A percentile compares a stretch with the other conserved stretches of the same genome.
These are phyloP conservation scores for Agelas oroides DNA, from an alignment of 37 sponge, comb jelly and placozoan genomes.

Conservation along the genomic window DNA sequence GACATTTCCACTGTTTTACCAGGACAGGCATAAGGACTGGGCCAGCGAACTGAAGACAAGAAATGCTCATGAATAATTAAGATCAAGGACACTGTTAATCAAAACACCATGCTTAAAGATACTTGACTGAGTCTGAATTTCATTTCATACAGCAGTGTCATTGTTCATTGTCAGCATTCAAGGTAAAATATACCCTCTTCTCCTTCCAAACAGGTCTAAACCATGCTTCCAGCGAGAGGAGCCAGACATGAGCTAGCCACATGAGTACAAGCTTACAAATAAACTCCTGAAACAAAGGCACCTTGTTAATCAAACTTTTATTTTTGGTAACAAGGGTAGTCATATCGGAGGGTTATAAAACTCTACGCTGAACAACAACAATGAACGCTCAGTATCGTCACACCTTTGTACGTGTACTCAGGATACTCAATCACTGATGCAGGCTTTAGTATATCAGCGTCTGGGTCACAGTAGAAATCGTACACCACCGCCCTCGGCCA, in stretches of 20 bases:
- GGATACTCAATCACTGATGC: conserved; percentile 50
- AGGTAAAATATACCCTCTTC: too few species aligned
- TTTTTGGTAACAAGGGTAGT: too few species aligned
- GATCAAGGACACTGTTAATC: background rate
- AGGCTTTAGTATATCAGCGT: conserved; percentile 12
- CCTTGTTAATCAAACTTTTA: too few species aligned
- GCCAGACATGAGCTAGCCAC: too few species aligned
- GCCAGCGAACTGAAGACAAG: conserved; percentile 48
- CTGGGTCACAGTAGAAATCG: conserved; percentile 68
- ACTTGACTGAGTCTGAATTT: too few species aligned
- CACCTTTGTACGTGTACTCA: conserved; percentile 54
- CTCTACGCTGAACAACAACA: background rate
- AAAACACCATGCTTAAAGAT: background rate
- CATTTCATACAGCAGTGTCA: too few species aligned
- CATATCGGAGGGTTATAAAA: too few species aligned
- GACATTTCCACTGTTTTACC: background rate
- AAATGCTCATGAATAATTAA: background rate
- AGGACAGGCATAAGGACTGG: conserved; percentile 41
- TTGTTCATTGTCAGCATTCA: too few species aligned
- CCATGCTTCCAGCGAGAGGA: too few species aligned
- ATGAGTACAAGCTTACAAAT: too few species aligned
- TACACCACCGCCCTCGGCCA: conserved; percentile 56
- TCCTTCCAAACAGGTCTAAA: too few species aligned
- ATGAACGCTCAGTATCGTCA: background rate
- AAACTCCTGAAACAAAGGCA: too few species aligned